Conservation (phyloP, 2,888 invertebrate genomes). For the Ophonus ardosiacus region DNA sequence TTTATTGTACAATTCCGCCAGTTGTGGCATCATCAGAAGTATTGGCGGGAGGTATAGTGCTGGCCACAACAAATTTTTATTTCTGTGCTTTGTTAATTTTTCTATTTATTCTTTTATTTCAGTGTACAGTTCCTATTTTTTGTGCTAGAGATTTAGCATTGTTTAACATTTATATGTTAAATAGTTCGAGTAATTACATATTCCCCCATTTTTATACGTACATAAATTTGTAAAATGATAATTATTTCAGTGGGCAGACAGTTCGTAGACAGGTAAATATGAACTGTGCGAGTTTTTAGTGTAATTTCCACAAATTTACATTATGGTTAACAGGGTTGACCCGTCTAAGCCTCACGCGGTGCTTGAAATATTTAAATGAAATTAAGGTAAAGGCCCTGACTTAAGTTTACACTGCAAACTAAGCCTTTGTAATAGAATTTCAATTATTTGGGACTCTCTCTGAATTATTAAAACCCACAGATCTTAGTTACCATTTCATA, state of each 20-base stretch:
- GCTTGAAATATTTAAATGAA: constrained; percentile 46
- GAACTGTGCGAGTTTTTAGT: not conserved
- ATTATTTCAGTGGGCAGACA: not conserved
- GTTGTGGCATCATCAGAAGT: no score
- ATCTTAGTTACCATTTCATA: constrained; percentile 36
- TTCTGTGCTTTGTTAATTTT: no score
- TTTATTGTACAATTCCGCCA: no score
- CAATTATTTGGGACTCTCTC: constrained; percentile 32
- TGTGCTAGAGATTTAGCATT: no score
- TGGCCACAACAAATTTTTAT: no score
- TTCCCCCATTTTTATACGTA: not conserved
- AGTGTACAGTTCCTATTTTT: no score
- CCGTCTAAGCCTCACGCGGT: not conserved
- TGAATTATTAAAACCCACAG: constrained; percentile 26
- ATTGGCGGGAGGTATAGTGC: no score
- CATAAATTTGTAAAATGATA: not conserved
- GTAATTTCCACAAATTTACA: not conserved
- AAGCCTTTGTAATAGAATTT: constrained; percentile 50
- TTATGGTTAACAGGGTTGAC: not conserved
- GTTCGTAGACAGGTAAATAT: not conserved
- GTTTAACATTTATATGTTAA: no score
- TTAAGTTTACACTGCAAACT: constrained; percentile 44
- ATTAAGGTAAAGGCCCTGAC: constrained; percentile 28
- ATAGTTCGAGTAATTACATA: no score
- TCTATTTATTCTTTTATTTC: no score